These are phyloP conservation scores for Phortica okadai DNA, from an alignment of 2,888 invertebrate genomes.

Conservation along the genomic window DNA sequence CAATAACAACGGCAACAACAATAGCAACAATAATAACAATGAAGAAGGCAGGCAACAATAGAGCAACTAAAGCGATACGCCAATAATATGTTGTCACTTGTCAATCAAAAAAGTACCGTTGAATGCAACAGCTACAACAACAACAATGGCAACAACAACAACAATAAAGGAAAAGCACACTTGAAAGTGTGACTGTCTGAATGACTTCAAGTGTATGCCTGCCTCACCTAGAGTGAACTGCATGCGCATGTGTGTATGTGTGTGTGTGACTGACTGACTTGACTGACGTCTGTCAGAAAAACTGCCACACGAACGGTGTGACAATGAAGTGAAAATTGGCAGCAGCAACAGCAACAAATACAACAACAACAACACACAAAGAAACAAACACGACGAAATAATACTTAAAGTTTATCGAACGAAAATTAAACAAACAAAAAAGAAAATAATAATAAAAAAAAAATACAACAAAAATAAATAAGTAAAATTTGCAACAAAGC, in stretches of 20 bases:
- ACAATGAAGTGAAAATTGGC: slow-evolving; percentile 68
- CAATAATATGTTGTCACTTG: slow-evolving; percentile 71
- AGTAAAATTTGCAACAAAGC: slow-evolving; percentile 20
- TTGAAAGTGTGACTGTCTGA: slow-evolving; percentile 44
- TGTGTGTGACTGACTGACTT: neutral
- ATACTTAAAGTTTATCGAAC: neutral
- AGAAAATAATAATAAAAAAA: slow-evolving; percentile 45
- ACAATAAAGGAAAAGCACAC: slow-evolving; percentile 37
- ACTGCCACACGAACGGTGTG: slow-evolving; percentile 55
- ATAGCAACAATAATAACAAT: slow-evolving; percentile 33
- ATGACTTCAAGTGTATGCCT: slow-evolving; percentile 14
- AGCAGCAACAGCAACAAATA: slow-evolving; percentile 39
- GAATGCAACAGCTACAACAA: slow-evolving; percentile 19
- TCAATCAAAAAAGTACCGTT: slow-evolving; percentile 56
- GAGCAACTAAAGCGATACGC: slow-evolving; percentile 60
- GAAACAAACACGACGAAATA: neutral
- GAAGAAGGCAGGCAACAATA: slow-evolving; percentile 22
- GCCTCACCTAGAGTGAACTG: slow-evolving; percentile 32
- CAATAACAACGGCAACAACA: slow-evolving; percentile 46
- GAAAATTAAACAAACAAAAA: slow-evolving; percentile 31
- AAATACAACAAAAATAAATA: slow-evolving; percentile 41
- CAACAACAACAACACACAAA: slow-evolving; percentile 6
- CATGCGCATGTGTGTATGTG: slow-evolving; percentile 23
- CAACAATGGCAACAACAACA: slow-evolving; percentile 45
- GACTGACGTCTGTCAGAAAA: slow-evolving; percentile 65